Percentiles rank a stretch among this genome's conserved stretches.
phyloP scores from a whole-genome alignment of 2,888 invertebrate species.

The Microchrysa polita region DNA sequence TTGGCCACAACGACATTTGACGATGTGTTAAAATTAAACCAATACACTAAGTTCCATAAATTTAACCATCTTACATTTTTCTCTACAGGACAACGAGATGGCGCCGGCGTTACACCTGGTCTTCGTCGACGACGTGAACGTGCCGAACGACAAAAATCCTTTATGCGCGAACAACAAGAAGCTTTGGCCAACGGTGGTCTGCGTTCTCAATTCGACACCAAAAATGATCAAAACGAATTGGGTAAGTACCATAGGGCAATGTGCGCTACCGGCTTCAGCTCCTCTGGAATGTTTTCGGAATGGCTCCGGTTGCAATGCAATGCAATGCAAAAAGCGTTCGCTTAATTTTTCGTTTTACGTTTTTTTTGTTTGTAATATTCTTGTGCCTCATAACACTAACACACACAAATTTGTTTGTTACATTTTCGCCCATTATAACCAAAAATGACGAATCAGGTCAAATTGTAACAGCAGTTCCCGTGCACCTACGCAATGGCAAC shows the following conservation, averaged over 20 bases:
- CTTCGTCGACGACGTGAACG: constrained; percentile 82
- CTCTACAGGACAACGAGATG: constrained; percentile 56
- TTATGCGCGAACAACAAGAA: constrained; percentile 86
- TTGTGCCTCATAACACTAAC: constrained; percentile 42
- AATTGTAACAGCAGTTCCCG: constrained; percentile 64
- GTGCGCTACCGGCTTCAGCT: background rate
- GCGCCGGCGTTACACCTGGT: constrained; percentile 83
- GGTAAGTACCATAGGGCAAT: constrained; percentile 56
- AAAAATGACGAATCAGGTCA: constrained; percentile 57
- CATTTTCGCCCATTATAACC: constrained; percentile 46
- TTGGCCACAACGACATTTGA: too few relatives aligned
- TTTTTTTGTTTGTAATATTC: constrained; percentile 41
- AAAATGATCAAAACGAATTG: constrained; percentile 58
- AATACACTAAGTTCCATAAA: too few relatives aligned
- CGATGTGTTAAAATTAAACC: too few relatives aligned
- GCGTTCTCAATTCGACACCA: constrained; percentile 52
- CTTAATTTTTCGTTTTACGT: constrained; percentile 1
- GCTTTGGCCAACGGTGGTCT: constrained; percentile 58
- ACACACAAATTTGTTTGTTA: constrained; percentile 45
- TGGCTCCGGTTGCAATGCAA: background rate
- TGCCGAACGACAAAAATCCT: constrained; percentile 84
- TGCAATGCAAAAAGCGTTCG: background rate
- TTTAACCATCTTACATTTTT: too few relatives aligned
- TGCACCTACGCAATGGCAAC: constrained; percentile 60
- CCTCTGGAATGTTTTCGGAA: constrained; percentile 12